A percentile compares a stretch with the other conserved stretches of the same genome.
Conservation (phyloP, 2,888 invertebrate genomes). For the Macaria notata region DNA sequence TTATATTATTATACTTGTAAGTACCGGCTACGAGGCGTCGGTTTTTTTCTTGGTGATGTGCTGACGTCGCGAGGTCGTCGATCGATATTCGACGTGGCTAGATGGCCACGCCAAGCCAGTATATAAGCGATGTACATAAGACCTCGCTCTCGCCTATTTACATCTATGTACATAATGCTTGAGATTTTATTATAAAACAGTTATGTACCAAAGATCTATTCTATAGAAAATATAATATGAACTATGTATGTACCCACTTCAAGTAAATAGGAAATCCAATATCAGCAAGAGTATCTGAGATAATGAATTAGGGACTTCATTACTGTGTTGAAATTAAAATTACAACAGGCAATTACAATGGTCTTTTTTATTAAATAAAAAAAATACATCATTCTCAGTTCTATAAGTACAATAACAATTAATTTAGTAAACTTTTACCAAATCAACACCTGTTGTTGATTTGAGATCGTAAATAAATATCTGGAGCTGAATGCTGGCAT, state of each 20-base stretch:
- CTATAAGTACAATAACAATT: slow-evolving; percentile 80
- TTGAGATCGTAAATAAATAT: slow-evolving; percentile 75
- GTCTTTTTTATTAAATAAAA: slow-evolving; percentile 78
- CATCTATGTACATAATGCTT: too few species aligned
- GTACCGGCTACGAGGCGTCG: slow-evolving; percentile 10
- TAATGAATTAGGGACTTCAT: too few species aligned
- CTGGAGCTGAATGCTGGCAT: slow-evolving; percentile 15
- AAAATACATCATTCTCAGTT: slow-evolving; percentile 78
- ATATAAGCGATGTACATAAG: slow-evolving; percentile 7
- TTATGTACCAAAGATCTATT: too few species aligned
- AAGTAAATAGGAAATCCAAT: too few species aligned
- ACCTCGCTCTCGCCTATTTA: slow-evolving; percentile 11
- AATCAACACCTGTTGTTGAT: slow-evolving; percentile 73
- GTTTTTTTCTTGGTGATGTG: slow-evolving; percentile 22
- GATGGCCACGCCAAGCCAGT: slow-evolving; percentile 20
- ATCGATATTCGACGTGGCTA: slow-evolving; percentile 35
- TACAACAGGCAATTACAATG: slow-evolving; percentile 57
- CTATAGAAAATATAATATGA: too few species aligned
- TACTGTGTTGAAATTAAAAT: slow-evolving; percentile 13
- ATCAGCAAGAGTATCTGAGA: too few species aligned
- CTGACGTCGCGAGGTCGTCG: slow-evolving; percentile 33
- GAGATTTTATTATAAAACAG: too few species aligned
- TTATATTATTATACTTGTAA: neutral
- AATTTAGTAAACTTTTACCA: slow-evolving; percentile 77
- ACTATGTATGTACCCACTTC: too few species aligned